Base-by-base conservation (phyloP, 2,113 vertebrate genomes). In the Siphamia tubifer region DNA sequence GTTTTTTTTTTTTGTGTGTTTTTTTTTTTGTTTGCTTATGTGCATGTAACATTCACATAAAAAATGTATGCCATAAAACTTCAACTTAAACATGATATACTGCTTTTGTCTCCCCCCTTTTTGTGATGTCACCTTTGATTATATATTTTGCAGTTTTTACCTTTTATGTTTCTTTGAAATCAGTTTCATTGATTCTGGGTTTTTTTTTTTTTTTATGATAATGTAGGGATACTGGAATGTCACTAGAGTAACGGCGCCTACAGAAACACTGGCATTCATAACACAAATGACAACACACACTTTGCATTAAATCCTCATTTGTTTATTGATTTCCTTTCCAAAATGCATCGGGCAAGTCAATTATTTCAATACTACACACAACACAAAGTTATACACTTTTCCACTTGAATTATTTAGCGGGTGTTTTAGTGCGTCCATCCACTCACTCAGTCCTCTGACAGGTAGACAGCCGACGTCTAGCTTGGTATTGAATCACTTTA, bases 231-330 rank as follows among this genome's bases (percentile, higher is more conserved):
- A n/a, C n/a, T n/a, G n/a, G n/a, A n/a, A n/a, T n/a, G n/a, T n/a
- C n/a, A n/a, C n/a, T n/a, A n/a, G n/a, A n/a, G n/a, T n/a, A n/a
- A n/a, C n/a, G n/a, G n/a, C n/a, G n/a, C n/a, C n/a, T n/a, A n/a
- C n/a, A n/a, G 4, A 2, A 2, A 39, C 19, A 45, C 13, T 15
- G 35, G 38, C 17, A 2, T 36, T 15, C 31, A 36, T 40, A 48
- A 25, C 21, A 56, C 47, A 77, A 70, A 80, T 8, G 31, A 60
- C 48, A 61, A 40, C 35, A 67, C 35, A 77, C 73, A 63, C 24
- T 27, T 52, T 56, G 17, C 7, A 52, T 62, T 1, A 61, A 36
- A 47, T 31, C 4, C 15, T 38, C 2, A 47, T 10, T 34, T 44
- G n/a, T 68, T 83, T 76, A 62, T 77, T 66, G 31, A 60, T 17